Evolutionary conservation across 1,140 invertebrate species (phyloP).

Genomic region (Drosophila sp.): DNA sequence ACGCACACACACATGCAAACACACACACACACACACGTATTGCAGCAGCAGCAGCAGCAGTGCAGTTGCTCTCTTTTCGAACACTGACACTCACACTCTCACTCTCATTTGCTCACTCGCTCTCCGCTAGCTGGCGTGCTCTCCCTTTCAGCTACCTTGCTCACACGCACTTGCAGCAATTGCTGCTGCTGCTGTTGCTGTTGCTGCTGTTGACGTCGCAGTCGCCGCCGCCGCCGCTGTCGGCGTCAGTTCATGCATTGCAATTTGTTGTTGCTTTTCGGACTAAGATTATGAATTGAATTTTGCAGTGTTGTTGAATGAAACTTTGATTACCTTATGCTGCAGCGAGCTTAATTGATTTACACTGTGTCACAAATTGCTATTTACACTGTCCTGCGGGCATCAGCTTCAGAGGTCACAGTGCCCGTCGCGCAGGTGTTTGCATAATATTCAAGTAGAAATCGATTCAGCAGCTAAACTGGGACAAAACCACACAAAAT

Average conservation of each 20-base stretch:
- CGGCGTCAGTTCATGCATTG: conserved; percentile 4
- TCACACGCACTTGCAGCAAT: conserved; percentile 16
- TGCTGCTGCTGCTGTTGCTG: conserved; percentile 1
- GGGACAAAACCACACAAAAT: conserved; percentile 22
- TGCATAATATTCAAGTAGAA: conserved; percentile 50
- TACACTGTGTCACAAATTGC: background rate
- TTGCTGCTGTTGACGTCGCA: conserved; percentile 1
- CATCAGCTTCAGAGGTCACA: conserved; percentile 35
- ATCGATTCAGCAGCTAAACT: conserved; percentile 50
- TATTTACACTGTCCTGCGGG: conserved; percentile 22
- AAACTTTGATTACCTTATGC: conserved; percentile 39
- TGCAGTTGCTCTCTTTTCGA: conserved; percentile 19
- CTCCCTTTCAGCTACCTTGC: conserved; percentile 17
- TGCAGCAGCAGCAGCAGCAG: conserved; percentile 1
- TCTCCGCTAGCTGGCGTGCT: conserved; percentile 5
- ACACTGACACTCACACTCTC: background rate
- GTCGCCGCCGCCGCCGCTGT: conserved; percentile 10
- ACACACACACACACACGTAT: background rate
- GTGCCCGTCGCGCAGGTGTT: conserved; percentile 44
- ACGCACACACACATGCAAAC: conserved; percentile 16
- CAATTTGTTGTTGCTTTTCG: conserved; percentile 24
- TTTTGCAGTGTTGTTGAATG: conserved; percentile 7
- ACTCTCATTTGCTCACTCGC: background rate
- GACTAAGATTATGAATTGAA: background rate
- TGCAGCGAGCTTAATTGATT: conserved; percentile 15